Evolutionary conservation across 2,113 vertebrate species (phyloP).

Genomic region (Puffinus mauretanicus): DNA sequence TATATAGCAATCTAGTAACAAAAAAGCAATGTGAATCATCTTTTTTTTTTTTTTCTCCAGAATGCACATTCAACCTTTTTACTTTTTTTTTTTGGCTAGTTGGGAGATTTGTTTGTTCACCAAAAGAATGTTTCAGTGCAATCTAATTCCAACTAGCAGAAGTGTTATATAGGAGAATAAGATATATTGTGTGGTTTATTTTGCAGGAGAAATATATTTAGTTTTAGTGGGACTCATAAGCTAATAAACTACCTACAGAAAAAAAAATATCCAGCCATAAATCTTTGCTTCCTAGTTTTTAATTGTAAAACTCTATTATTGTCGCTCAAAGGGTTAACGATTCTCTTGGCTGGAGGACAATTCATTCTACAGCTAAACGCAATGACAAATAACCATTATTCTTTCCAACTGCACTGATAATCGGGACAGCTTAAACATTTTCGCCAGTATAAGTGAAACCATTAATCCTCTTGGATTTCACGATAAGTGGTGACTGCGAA

Average conservation of each 20-base stretch:
- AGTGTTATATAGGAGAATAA: background rate
- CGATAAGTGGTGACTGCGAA: slow-evolving; percentile 96
- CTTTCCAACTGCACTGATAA: slow-evolving; percentile 98
- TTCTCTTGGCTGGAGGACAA: slow-evolving; percentile 84
- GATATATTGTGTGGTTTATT: background rate
- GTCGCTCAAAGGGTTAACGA: slow-evolving; percentile 87
- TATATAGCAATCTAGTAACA: background rate
- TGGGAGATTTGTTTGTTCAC: slow-evolving; percentile 12
- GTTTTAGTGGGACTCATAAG: background rate
- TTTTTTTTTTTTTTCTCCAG: background rate
- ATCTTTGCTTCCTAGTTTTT: slow-evolving; percentile 37
- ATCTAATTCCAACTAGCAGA: slow-evolving; percentile 15
- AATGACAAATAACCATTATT: slow-evolving; percentile 99
- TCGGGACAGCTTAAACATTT: slow-evolving; percentile 99
- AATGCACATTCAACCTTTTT: background rate
- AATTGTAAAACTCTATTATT: slow-evolving; percentile 67
- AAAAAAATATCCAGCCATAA: slow-evolving; percentile 13
- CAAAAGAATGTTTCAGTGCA: background rate
- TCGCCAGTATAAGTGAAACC: slow-evolving; percentile 97
- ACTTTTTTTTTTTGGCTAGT: background rate
- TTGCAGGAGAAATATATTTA: background rate
- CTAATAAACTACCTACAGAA: background rate
- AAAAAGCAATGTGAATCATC: background rate
- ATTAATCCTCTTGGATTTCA: slow-evolving; percentile 98
- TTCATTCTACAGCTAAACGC: slow-evolving; percentile 89